These are phyloP conservation scores for Brachyptera risi DNA, from an alignment of 2,888 invertebrate genomes.

Conservation along the genomic window DNA sequence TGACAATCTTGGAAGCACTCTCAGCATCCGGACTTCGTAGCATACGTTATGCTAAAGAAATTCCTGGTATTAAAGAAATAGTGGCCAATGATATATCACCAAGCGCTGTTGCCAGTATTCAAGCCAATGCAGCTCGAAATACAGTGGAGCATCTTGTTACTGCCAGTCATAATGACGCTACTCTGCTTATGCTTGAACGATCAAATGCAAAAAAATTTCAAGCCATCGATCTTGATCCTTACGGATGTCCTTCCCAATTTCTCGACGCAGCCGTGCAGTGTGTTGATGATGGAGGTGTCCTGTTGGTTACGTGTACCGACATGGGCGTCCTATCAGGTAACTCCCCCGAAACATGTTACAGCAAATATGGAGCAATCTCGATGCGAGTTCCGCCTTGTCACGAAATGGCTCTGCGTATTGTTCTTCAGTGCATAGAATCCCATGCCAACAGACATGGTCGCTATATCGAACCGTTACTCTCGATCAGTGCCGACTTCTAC, in stretches of 20 bases:
- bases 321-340: conserved; percentile 68
- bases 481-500: conserved; percentile 95
- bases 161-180: conserved; percentile 84
- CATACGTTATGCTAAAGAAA: conserved; percentile 93
- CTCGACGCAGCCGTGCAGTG: conserved; percentile 85
- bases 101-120: conserved; percentile 66
- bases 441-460: conserved; percentile 92
- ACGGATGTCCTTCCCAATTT: conserved; percentile 87
- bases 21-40: conserved; percentile 89
- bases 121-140: conserved; percentile 51
- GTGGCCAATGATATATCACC: conserved; percentile 88
- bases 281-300: conserved; percentile 74
- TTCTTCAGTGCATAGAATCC: conserved; percentile 83
- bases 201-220: conserved; percentile 69
- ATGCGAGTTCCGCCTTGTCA: conserved; percentile 85
- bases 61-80: conserved; percentile 73
- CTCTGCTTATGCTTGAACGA: conserved; percentile 81
- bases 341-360: conserved; percentile 86
- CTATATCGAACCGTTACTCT: conserved; percentile 86
- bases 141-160: conserved; percentile 67
- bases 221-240: conserved; percentile 91
- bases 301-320: conserved; percentile 96
- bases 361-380: conserved; percentile 90
- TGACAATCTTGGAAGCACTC: conserved; percentile 84
- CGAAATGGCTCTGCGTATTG: conserved; percentile 92